These are phyloP conservation scores for Corythaeola cristata DNA, from an alignment of 2,113 vertebrate genomes.

Conservation along the genomic window DNA sequence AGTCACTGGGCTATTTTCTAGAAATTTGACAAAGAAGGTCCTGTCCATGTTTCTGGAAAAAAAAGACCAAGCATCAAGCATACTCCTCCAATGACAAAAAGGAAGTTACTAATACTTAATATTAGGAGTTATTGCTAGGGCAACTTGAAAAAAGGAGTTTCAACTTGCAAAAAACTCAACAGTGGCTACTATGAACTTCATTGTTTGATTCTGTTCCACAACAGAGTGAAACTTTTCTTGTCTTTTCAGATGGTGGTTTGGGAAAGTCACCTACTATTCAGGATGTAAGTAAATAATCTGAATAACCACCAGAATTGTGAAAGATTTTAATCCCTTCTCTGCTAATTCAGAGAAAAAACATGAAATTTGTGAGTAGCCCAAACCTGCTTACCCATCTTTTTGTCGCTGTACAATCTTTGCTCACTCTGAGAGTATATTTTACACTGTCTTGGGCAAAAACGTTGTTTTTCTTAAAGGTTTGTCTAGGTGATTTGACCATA, in stretches of 20 bases:
- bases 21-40: not conserved
- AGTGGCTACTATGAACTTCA: not conserved
- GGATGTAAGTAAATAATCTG: not conserved
- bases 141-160: not conserved
- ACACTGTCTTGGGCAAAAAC: not conserved
- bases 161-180: not conserved
- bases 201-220: not conserved
- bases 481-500: not conserved
- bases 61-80: not conserved
- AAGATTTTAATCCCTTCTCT: not conserved
- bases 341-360: not conserved
- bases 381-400: not conserved
- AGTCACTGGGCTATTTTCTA: not conserved
- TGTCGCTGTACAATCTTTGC: not conserved
- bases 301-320: not conserved
- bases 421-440: not conserved
- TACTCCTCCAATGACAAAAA: not conserved
- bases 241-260: not conserved
- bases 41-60: not conserved
- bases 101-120: not conserved
- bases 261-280: not conserved
- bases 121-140: not conserved
- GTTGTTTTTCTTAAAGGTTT: not conserved
- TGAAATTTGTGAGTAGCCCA: not conserved
- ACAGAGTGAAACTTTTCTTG: not conserved